Conservation (phyloP, 2,113 vertebrate species). For the Chascanopsetta lugubris region DNA sequence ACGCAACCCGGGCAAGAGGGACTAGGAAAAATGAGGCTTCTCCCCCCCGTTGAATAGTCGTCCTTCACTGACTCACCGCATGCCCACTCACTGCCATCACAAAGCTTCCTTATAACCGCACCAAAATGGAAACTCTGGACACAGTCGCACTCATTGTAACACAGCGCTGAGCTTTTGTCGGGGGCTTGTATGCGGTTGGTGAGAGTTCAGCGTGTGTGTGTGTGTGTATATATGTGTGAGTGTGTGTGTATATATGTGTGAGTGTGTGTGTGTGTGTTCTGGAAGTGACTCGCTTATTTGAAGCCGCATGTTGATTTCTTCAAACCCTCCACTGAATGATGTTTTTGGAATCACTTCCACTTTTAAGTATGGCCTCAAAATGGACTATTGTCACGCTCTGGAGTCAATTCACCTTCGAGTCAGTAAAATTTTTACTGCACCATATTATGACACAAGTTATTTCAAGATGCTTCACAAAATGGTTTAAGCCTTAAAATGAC, state of each 20-base stretch:
- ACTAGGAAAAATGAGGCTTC: constrained; percentile 47
- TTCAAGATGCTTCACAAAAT: too few relatives aligned
- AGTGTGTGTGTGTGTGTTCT: background rate
- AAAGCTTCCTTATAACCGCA: constrained; percentile 45
- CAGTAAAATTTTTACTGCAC: too few relatives aligned
- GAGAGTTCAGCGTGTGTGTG: constrained; percentile 10
- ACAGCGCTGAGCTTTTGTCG: constrained; percentile 31
- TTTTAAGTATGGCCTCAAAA: too few relatives aligned
- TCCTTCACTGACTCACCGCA: constrained; percentile 52
- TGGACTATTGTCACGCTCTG: too few relatives aligned
- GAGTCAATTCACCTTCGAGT: too few relatives aligned
- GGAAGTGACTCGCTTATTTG: background rate
- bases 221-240: constrained; percentile 10
- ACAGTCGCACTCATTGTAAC: constrained; percentile 21
- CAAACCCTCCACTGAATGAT: background rate
- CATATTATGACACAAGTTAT: too few relatives aligned
- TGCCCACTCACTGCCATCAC: constrained; percentile 44
- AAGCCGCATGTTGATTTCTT: background rate
- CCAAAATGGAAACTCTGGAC: constrained; percentile 47
- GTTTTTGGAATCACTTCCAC: too few relatives aligned
- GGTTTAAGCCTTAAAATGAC: too few relatives aligned
- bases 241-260: too few relatives aligned
- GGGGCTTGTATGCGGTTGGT: constrained; percentile 5
- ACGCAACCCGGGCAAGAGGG: constrained; percentile 48
- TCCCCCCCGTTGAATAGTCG: constrained; percentile 47